A percentile compares a stretch with the other conserved stretches of the same genome.
These are phyloP conservation scores for Oeneis ivallda DNA, from an alignment of 2,888 invertebrate genomes.

Conservation along the genomic window DNA sequence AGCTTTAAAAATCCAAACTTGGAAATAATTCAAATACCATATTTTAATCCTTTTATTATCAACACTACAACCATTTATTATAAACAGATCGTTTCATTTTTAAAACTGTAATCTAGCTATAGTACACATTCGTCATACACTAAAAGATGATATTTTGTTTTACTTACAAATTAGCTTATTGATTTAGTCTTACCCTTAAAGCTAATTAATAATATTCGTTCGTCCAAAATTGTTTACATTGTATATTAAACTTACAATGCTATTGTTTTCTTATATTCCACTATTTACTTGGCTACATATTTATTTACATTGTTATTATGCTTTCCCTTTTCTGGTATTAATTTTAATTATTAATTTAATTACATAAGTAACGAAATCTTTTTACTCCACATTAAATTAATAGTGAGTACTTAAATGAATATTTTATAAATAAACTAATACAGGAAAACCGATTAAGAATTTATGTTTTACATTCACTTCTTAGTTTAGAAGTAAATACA, in stretches of 20 bases:
- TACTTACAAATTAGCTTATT: conserved; percentile 27
- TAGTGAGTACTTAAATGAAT: too few species aligned
- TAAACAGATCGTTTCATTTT: conserved; percentile 61
- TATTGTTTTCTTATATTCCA: conserved; percentile 26
- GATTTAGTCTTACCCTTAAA: conserved; percentile 31
- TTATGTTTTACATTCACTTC: too few species aligned
- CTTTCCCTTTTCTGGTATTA: conserved; percentile 26
- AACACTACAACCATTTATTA: conserved; percentile 66
- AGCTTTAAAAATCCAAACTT: neutral
- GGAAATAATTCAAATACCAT: neutral
- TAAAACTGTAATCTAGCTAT: conserved; percentile 57
- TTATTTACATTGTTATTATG: conserved; percentile 33
- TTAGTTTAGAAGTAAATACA: too few species aligned
- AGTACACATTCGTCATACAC: conserved; percentile 47
- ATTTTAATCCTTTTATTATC: conserved; percentile 68
- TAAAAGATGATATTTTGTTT: conserved; percentile 36
- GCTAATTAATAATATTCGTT: conserved; percentile 58
- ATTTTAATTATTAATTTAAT: too few species aligned
- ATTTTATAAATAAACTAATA: too few species aligned
- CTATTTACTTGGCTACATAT: conserved; percentile 30
- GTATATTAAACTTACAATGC: conserved; percentile 28
- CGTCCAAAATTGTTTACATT: conserved; percentile 33
- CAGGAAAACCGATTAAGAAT: too few species aligned
- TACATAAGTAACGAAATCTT: conserved; percentile 19
- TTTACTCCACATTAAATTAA: conserved; percentile 5